Base-by-base conservation (phyloP, 1,140 invertebrate species). In the Kradibia gibbosae region DNA sequence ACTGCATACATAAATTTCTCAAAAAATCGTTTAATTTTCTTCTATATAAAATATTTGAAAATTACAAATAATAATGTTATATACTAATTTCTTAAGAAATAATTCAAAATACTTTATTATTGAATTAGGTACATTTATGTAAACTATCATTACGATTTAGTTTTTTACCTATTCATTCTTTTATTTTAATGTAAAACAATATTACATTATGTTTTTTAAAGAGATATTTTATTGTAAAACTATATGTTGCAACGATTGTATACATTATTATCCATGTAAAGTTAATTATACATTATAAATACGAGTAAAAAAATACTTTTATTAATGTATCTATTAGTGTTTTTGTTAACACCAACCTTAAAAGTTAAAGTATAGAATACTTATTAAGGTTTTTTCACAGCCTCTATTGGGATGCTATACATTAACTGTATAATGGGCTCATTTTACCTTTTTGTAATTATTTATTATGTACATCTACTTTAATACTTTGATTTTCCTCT, bases 141-240 rank as follows among this genome's bases (percentile, higher is more conserved):
- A 42, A 57, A 75, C 39, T 55, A 17, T 67, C 22, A n/a, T 39
- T 67, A 67, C 4, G 4, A 39, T 67, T 67, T 39, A 20, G 20
- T 67, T 39, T 39, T 39, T 22, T 67, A 67, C 20, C 20, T 39
- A n/a, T 17, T 67, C 39, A 39, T 36, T 65, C 34, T 67, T 65
- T 34, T 60, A 65, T 65, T 65, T 65, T 36, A 4, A 65, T n/a
- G 36, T 34, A 36, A 65, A 1, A 65, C 31, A 10, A 22, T 31
- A 39, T 39, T 67, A 67, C 60, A 53, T 48, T 45, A 36, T 72
- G 50, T 80, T 80, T 28, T 45, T 74, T 15, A 81, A 73, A 62
- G n/a, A 67, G 5, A 67, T 74, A 80, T 65, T 81, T 81, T 75
- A 75, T 81, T 81, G 72, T 75, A 81, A 79, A 81, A 75, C 67